Evolutionary conservation across 2,888 invertebrate genomes (phyloP).

Genomic region (Dicroscelio sp.): DNA sequence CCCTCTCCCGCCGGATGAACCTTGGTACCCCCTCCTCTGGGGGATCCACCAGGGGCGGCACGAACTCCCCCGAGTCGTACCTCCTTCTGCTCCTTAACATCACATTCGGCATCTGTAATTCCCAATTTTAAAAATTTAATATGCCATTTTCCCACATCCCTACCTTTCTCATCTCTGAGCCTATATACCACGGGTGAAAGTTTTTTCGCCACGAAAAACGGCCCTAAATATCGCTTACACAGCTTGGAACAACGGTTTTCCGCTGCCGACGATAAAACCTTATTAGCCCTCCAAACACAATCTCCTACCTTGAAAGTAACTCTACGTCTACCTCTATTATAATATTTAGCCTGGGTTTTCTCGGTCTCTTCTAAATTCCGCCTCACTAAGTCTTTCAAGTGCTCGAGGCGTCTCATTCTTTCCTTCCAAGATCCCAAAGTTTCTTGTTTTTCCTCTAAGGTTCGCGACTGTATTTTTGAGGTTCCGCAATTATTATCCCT

Average conservation of each 20-base stretch:
- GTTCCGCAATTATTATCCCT: background rate
- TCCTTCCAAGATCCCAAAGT: too few species aligned
- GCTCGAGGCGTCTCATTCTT: background rate
- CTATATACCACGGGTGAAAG: background rate
- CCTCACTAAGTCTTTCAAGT: constrained; percentile 6
- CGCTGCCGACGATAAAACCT: constrained; percentile 49
- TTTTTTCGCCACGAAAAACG: background rate
- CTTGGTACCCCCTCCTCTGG: too few species aligned
- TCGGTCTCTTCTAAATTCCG: constrained; percentile 54
- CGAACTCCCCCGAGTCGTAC: too few species aligned
- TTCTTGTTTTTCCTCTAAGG: background rate
- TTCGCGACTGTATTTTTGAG: background rate
- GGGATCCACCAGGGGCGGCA: too few species aligned
- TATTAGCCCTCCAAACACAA: constrained; percentile 47
- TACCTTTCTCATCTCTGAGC: too few species aligned
- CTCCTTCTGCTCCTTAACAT: too few species aligned
- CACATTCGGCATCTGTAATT: too few species aligned
- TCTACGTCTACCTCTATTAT: constrained; percentile 64
- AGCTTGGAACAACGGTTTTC: constrained; percentile 32
- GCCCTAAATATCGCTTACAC: background rate
- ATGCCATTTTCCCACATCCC: too few species aligned
- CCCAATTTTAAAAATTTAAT: too few species aligned
- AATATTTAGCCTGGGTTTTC: constrained; percentile 60
- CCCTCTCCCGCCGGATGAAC: too few species aligned
- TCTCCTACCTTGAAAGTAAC: constrained; percentile 51